phyloP scores from a whole-genome alignment of 2,888 invertebrate species.

The Rhopalosiphum nymphaeae region DNA sequence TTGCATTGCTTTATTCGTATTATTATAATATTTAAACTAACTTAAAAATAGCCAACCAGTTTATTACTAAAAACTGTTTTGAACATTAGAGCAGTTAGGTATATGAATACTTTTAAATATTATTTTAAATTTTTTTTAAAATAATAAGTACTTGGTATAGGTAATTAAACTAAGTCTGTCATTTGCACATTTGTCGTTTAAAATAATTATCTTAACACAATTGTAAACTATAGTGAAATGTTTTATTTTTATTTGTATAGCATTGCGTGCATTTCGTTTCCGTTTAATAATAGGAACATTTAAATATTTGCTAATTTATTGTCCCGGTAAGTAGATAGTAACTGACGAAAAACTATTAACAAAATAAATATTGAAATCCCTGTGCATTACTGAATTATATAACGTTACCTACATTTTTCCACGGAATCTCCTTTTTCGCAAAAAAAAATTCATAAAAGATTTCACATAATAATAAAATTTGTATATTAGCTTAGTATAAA shows the following conservation, averaged over 20 bases:
- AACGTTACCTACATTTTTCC: background rate
- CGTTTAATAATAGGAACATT: background rate
- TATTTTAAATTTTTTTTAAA: background rate
- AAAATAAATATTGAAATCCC: background rate
- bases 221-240: background rate
- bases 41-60: background rate
- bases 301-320: background rate
- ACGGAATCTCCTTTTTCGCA: too few species aligned
- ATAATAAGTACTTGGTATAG: background rate
- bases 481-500: background rate
- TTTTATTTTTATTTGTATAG: background rate
- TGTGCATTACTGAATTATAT: background rate
- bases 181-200: constrained; percentile 54
- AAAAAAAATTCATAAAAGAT: background rate
- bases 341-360: background rate
- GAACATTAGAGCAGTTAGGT: background rate
- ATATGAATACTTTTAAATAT: background rate
- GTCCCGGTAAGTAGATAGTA: background rate
- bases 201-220: constrained; percentile 40
- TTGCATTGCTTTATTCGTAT: constrained; percentile 15
- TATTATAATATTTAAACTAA: background rate
- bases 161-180: constrained; percentile 43
- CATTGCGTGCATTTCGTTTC: background rate
- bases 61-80: constrained; percentile 33
- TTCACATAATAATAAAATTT: background rate